Evolutionary conservation across 2,113 vertebrate species (phyloP), one percentile per base, ranked within the genome.

Genomic region (Limanda limanda): DNA sequence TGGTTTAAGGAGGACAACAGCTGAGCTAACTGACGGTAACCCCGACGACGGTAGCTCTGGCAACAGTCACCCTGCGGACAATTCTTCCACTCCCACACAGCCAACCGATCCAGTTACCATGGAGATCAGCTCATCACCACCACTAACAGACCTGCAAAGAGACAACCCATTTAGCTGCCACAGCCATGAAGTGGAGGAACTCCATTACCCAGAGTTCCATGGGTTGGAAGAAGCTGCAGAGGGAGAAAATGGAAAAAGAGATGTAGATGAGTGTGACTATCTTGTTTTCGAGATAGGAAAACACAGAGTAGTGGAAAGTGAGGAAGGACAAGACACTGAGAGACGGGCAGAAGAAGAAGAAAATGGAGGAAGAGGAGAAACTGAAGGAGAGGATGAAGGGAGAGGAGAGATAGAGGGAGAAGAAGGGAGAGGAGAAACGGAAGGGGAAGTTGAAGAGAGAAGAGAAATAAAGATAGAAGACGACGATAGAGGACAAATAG

Each of bases 1-100:
- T 42, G 91, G 91, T 27, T 70, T 92, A 4, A 75, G 87, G 57
- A 88, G 88, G 72, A 70, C 81, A 11, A 64, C 83, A 63, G 66
- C 75, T 31, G 91, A 92, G 68, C 85, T 91, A 17, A 87, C 84
- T 1, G 89, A 89, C 37, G 55, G 78, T 75, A 88, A 68, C 85
- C 75, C 75, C 11, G 56, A 74, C 73, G 48, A 79, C 83, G 0
- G 21, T 62, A 71, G 21, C 71, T 24, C 73, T 5, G 1, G 15
- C 68, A 71, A 76, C 79, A 13, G 3, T 21, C 69, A 71, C 67
- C 47, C 63, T 1, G 54, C 20, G 15, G 55, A 65, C 74, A 4
- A 72, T 52, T 56, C 66, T 48, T n/a, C 64, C 5, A 47, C 35
- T 45, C 27, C 76, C 37, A 3, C 59, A 72, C 79, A 62, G 37